Percentiles rank a stretch among this genome's conserved stretches.
These are phyloP conservation scores for Cyclopterus lumpus DNA, from an alignment of 2,797 vertebrate genomes.

Conservation along the genomic window DNA sequence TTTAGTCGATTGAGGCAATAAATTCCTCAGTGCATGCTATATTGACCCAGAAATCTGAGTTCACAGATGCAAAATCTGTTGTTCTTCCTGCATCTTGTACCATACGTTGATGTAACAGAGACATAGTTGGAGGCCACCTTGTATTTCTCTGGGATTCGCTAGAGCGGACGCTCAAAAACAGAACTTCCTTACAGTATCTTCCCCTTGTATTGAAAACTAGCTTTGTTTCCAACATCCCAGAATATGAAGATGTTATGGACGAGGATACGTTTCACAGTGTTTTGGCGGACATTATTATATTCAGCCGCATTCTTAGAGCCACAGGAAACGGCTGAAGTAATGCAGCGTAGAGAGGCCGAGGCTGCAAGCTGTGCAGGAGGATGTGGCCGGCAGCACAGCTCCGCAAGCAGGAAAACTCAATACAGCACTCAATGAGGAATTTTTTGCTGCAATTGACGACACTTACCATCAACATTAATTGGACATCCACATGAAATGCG, in stretches of 20 bases:
- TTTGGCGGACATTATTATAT: not conserved
- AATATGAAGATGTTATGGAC: not conserved
- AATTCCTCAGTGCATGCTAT: not conserved
- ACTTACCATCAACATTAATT: not conserved
- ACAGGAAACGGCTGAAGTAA: too few species aligned
- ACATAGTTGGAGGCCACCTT: not conserved
- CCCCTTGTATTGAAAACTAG: not conserved
- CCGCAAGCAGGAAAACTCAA: not conserved
- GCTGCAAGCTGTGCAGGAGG: not conserved
- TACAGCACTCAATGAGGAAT: not conserved
- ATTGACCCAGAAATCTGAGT: not conserved
- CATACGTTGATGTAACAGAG: not conserved
- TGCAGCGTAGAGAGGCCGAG: not conserved
- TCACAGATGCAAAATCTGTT: not conserved
- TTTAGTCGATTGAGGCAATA: not conserved
- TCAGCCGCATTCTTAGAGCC: not conserved
- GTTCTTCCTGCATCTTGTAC: not conserved
- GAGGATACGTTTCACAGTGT: not conserved
- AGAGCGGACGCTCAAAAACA: not conserved
- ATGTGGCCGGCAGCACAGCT: not conserved
- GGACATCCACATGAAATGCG: not conserved
- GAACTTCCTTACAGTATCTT: not conserved
- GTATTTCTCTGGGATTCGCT: not conserved
- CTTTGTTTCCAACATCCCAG: not conserved
- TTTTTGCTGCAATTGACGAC: not conserved